Percentiles rank a stretch among this genome's conserved stretches.
Conservation (phyloP, 2,888 invertebrate species). For the Brenthis daphne region DNA sequence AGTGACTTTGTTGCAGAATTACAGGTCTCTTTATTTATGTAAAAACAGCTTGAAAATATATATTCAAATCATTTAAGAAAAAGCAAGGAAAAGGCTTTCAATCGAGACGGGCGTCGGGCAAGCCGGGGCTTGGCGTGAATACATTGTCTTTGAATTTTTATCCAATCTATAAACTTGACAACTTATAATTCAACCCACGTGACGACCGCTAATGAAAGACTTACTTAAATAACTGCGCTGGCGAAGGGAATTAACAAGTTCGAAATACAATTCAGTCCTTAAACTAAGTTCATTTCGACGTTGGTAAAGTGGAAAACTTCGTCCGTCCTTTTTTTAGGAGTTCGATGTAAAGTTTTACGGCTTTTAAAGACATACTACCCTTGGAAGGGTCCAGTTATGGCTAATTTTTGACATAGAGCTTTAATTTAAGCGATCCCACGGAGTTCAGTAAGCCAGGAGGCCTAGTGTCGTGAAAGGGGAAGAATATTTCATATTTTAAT, state of each 20-base stretch:
- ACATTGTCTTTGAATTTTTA: conserved; percentile 66
- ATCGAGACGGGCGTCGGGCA: conserved; percentile 25
- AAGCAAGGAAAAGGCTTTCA: conserved; percentile 21
- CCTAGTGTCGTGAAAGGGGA: conserved; percentile 28
- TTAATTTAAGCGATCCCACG: conserved; percentile 12
- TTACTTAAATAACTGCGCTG: conserved; percentile 73
- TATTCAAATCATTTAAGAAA: conserved; percentile 12
- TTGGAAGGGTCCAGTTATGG: conserved; percentile 38
- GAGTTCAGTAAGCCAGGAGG: conserved; percentile 35
- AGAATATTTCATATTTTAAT: conserved; percentile 61
- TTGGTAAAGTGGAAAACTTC: conserved; percentile 76
- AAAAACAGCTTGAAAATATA: conserved; percentile 13
- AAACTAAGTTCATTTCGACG: conserved; percentile 75
- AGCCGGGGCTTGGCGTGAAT: conserved; percentile 39
- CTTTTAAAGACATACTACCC: conserved; percentile 59
- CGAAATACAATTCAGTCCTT: conserved; percentile 76
- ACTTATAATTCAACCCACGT: conserved; percentile 74
- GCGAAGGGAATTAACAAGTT: conserved; percentile 78
- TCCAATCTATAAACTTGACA: conserved; percentile 54
- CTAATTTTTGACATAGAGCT: conserved; percentile 30
- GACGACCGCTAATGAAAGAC: conserved; percentile 78
- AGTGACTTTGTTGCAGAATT: conserved; percentile 17
- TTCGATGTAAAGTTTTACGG: conserved; percentile 67
- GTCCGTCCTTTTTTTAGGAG: conserved; percentile 58
- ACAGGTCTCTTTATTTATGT: conserved; percentile 23